Evolutionary conservation across 2,797 vertebrate species (phyloP), one percentile per base, ranked within the genome.

Genomic region (Parauchenoglanis ngamensis): DNA sequence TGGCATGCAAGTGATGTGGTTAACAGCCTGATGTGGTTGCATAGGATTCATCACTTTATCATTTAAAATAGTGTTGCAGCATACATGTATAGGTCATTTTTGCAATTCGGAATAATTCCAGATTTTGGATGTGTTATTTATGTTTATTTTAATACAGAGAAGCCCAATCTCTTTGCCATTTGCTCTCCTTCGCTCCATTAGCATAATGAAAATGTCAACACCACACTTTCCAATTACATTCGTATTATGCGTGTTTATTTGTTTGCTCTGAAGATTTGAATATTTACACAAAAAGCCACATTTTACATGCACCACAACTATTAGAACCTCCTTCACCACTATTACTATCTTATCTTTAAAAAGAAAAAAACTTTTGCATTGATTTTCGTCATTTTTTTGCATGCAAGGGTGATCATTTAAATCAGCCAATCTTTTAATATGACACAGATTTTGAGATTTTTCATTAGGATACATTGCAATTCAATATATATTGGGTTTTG

Each of bases 131-230:
- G 61, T 28, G n/a, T 68, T 67, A 83, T 83, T 81, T 44, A 81
- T 8, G 57, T 81, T 63, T 28, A 49, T 83, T 68, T 68, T 35
- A 83, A 52, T 31, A 67, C 61, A 25, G 80, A 88, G 75, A 94
- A 94, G 93, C 92, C 88, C 68, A 92, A 93, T 93, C 91, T 91
- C 90, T 89, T 92, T 86, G 79, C 85, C 91, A 86, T 89, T 88
- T 56, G 59, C 84, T 85, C 88, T 90, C 80, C 87, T 85, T 63
- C 89, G 86, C 88, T 92, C 90, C 83, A 90, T 90, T 88, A 88
- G 89, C 86, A 87, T 28, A 70, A 93, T 91, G 92, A 90, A 94
- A 91, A 90, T 89, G 91, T 90, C 88, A 89, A 80, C 75, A 21
- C 70, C 25, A n/a, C 90, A 92, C 40, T 63, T 61, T 85, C 49